Evolutionary conservation across 2,113 vertebrate genomes (phyloP), one percentile per base, ranked within the genome.

Genomic region (Nestor notabilis): DNA sequence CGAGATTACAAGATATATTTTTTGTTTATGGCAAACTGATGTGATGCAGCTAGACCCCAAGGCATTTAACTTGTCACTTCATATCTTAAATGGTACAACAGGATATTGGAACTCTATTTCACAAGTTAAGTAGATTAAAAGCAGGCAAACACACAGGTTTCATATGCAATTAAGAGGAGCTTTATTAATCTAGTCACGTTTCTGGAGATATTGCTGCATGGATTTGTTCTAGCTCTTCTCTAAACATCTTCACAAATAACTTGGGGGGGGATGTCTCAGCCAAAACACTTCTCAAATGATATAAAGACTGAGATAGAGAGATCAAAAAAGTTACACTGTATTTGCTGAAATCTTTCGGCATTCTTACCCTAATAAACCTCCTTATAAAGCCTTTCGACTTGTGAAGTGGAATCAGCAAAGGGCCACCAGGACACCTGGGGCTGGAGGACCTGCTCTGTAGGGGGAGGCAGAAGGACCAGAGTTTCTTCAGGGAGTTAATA

Each of bases 261-360:
- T 14, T 52, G 6, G 1, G 2, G 1, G 2, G 6, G 1, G 1
- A 52, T 17, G 8, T 33, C 37, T 61, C 68, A 78, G 3, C 3
- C 9, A 72, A 80, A 88, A 37, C 4, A 17, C 24, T 69, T 58
- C 21, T 83, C 9, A 55, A 64, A n/a, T 33, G 0, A 33, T 47
- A 28, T 10, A 35, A 64, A 61, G 23, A 46, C 14, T 29, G 24
- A 83, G 13, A 78, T 19, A 85, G 41, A 56, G 24, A 4, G 7
- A 82, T 44, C 31, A 39, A 27, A 3, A 17, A 70, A 66, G 2
- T 75, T 83, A 24, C 13, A 44, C 2, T 56, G 8, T 16, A 80
- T 43, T 58, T 84, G 58, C 3, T 65, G 27, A 82, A 74, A 82
- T 33, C 13, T 41, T 56, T 16, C 9, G 49, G 2, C 5, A 37